Evolutionary conservation across 2,888 invertebrate genomes (phyloP).

Genomic region (Drosophila neonasuta): DNA sequence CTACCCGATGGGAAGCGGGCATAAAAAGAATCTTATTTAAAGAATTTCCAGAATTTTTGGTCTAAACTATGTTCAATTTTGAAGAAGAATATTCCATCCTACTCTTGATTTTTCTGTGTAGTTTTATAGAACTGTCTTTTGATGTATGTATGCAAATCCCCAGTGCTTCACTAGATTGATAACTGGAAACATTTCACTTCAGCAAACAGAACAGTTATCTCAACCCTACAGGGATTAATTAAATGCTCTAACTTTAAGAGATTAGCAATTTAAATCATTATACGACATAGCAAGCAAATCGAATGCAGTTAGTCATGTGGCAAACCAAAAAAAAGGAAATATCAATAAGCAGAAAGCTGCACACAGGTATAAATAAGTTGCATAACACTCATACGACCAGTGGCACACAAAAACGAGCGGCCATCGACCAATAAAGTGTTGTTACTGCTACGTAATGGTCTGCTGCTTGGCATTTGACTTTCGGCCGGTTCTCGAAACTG

Average conservation of each 20-base stretch:
- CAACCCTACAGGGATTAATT: background rate
- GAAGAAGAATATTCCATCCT: too few species aligned
- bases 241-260: background rate
- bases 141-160: background rate
- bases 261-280: background rate
- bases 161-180: background rate
- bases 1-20: too few species aligned
- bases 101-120: too few species aligned
- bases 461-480: conserved; percentile 62
- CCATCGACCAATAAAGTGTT: conserved; percentile 42
- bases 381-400: conserved; percentile 46
- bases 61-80: too few species aligned
- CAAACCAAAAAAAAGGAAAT: background rate
- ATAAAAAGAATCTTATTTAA: too few species aligned
- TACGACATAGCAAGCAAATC: background rate
- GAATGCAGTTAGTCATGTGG: background rate
- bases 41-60: too few species aligned
- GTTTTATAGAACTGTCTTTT: background rate
- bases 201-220: too few species aligned
- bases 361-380: conserved; percentile 30
- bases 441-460: conserved; percentile 35
- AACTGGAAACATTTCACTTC: too few species aligned
- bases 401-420: conserved; percentile 21
- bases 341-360: background rate
- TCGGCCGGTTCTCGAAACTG: conserved; percentile 43